Evolutionary conservation across 2,888 invertebrate species (phyloP).

Genomic region (Thymelicus acteon): DNA sequence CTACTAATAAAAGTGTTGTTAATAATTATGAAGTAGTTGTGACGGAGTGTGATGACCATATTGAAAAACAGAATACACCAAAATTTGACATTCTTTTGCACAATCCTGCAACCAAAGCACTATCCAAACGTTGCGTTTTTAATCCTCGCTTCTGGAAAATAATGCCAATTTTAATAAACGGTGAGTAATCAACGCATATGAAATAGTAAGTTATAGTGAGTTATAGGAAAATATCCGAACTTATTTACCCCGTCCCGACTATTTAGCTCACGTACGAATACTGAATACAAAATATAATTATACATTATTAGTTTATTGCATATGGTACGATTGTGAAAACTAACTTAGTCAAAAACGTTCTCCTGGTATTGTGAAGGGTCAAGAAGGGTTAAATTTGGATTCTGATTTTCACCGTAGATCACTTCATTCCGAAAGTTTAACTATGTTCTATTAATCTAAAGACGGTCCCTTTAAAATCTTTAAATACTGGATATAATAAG

Average conservation of each 20-base stretch:
- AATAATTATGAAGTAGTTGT: conserved; percentile 13
- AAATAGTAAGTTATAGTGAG: conserved; percentile 43
- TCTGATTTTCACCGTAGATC: conserved; percentile 1
- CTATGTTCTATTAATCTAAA: neutral
- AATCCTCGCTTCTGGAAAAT: conserved; percentile 79
- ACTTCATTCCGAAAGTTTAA: conserved; percentile 26
- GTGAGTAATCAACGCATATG: conserved; percentile 30
- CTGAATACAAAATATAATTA: conserved; percentile 1
- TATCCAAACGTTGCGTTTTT: conserved; percentile 69
- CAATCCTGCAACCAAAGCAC: conserved; percentile 78
- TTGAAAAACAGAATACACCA: conserved; percentile 65
- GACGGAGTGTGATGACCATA: conserved; percentile 69
- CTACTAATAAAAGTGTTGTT: neutral
- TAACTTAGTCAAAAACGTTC: neutral
- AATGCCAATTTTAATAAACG: conserved; percentile 79
- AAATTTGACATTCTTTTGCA: conserved; percentile 73
- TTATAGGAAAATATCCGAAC: conserved; percentile 11
- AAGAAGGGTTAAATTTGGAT: neutral
- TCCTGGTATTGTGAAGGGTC: neutral
- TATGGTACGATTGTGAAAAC: neutral
- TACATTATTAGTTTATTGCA: neutral
- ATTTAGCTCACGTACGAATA: neutral
- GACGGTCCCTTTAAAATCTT: neutral
- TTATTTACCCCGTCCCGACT: conserved; percentile 4
- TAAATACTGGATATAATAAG: neutral